These are phyloP conservation scores for Diadegma fenestrale DNA, from an alignment of 2,888 invertebrate genomes.

Conservation along the genomic window DNA sequence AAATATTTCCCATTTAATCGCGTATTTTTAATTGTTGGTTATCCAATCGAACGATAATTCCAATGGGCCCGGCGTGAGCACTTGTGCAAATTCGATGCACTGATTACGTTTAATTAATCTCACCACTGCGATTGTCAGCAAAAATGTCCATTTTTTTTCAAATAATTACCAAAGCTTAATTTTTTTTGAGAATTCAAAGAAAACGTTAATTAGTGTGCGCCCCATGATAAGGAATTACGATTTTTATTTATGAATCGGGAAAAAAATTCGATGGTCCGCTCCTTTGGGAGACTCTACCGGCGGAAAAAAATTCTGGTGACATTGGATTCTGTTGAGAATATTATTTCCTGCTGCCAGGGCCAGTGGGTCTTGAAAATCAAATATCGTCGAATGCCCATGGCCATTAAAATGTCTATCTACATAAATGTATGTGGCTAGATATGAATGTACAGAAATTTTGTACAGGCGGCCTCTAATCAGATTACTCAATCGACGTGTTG, in stretches of 20 bases:
- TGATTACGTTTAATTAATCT: background rate
- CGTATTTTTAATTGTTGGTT: slow-evolving; percentile 2
- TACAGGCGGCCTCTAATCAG: slow-evolving; percentile 33
- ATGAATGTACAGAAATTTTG: background rate
- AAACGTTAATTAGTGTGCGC: background rate
- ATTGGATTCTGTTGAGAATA: background rate
- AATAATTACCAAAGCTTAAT: background rate
- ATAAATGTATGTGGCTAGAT: background rate
- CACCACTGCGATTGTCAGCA: background rate
- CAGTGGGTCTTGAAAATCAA: slow-evolving; percentile 33
- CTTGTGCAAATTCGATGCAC: slow-evolving; percentile 35
- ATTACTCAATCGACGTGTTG: slow-evolving; percentile 45
- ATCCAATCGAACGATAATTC: slow-evolving; percentile 26
- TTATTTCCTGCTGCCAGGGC: background rate
- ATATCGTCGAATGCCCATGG: slow-evolving; percentile 32
- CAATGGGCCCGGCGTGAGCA: slow-evolving; percentile 7
- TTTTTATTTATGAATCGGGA: background rate
- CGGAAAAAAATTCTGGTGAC: background rate
- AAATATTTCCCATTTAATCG: background rate
- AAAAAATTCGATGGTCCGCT: no score
- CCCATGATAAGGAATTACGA: no score
- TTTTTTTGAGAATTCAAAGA: background rate
- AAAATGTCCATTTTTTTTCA: background rate
- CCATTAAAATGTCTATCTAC: background rate
- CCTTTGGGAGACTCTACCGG: no score